Evolutionary conservation across 2,113 vertebrate species (phyloP), one percentile per base, ranked within the genome.

Genomic region (Clarias batrachus): DNA sequence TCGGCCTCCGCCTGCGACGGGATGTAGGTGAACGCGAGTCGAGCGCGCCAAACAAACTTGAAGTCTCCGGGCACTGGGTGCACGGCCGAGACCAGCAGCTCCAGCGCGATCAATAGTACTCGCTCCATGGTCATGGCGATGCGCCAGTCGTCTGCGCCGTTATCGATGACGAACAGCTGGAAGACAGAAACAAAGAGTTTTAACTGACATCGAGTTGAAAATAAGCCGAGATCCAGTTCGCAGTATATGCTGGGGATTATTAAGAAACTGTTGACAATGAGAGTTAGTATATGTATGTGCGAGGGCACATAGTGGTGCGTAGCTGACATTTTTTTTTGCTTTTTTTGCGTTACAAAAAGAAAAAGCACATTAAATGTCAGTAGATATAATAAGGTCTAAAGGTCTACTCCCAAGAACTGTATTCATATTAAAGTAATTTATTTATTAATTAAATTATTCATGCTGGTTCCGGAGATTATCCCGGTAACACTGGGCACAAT

Each of bases 101-200:
- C 98, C 95, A 99, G 93, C 86, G 97, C 94, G 88, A 99, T 98
- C 91, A 97, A 96, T 88, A 99, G 94, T 90, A 99, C 97, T 87
- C 98, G 95, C 92, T 99, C 97, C 13, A 97, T 97, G 0, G 97
- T 99, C 98, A 99, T 99, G 41, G 98, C 98, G 74, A 99, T 99
- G 90, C 98, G 95, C 98, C 98, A 99, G 96, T 99, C 98, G 3
- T 99, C 98, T 0, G 98, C 98, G 1, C 98, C 98, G 0, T 99
- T 99, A 95, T 99, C 98, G 3, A 99, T 98, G 94, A 99, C 96
- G 4, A 99, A 99, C 85, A 99, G 97, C 98, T 99, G 90, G 62
- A 30, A 74, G 82, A 57, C 78, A 91, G 82, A 84, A 90, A 89
- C 25, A 84, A 84, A 66, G 59, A 30, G 65, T 63, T 85, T 37